These are phyloP conservation scores for Apis mellifera DNA, from an alignment of 1,140 invertebrate species.

Conservation along the genomic window Amel_HAv3.1 CM009937.2:2413001-2413500, in stretches of 20 bases:
- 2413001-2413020: too few species aligned
- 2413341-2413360: neutral
- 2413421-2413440: neutral
- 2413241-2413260: neutral
- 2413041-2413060: too few species aligned
- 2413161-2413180: too few species aligned
- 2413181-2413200: neutral
- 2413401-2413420: neutral
- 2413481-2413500: constrained; percentile 75
- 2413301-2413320: neutral
- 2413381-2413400: neutral
- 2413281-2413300: neutral
- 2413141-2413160: too few species aligned
- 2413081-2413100: too few species aligned
- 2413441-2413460: constrained; percentile 57
- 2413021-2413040: too few species aligned
- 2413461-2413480: constrained; percentile 78
- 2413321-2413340: constrained; percentile 18
- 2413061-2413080: too few species aligned
- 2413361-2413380: neutral
- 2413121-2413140: too few species aligned
- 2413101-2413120: too few species aligned
- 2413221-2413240: neutral
- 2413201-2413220: neutral
- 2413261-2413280: neutral